Conservation (phyloP, 2,113 vertebrate genomes). For the Perca fluviatilis region DNA sequence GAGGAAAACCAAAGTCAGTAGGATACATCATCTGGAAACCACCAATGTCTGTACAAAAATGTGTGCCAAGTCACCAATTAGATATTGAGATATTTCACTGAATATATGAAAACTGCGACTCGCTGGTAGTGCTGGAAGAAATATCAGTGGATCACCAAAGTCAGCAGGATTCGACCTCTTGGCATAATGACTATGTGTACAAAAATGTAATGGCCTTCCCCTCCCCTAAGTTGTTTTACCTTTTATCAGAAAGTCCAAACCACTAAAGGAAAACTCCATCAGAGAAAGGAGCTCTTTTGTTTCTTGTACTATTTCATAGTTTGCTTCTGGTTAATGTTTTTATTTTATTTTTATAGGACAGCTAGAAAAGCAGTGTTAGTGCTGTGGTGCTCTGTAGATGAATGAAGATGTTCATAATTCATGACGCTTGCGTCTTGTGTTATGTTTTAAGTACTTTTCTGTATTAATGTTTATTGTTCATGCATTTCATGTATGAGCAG, state of each 20-base stretch:
- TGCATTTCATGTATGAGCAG: slow-evolving; percentile 33
- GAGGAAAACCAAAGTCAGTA: neutral
- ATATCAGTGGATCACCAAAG: neutral
- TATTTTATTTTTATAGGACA: slow-evolving; percentile 49
- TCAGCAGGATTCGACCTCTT: neutral
- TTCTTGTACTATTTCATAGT: slow-evolving; percentile 41
- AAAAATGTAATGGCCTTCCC: neutral
- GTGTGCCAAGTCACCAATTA: neutral
- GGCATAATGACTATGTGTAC: neutral
- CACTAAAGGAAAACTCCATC: neutral
- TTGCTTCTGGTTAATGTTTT: slow-evolving; percentile 37
- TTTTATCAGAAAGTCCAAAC: slow-evolving; percentile 9
- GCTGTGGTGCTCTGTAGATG: slow-evolving; percentile 35
- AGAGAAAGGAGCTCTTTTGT: slow-evolving; percentile 6
- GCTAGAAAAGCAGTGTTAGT: slow-evolving; percentile 41
- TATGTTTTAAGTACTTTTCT: slow-evolving; percentile 43
- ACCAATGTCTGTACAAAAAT: neutral
- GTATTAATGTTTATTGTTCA: slow-evolving; percentile 52
- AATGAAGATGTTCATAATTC: slow-evolving; percentile 62
- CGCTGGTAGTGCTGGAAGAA: neutral
- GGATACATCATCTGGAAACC: neutral
- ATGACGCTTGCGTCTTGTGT: slow-evolving; percentile 29
- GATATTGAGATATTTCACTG: neutral
- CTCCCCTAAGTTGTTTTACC: neutral
- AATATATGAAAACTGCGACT: neutral